phyloP scores from a whole-genome alignment of 2,888 invertebrate genomes.

The Cheilosia scutellata region DNA sequence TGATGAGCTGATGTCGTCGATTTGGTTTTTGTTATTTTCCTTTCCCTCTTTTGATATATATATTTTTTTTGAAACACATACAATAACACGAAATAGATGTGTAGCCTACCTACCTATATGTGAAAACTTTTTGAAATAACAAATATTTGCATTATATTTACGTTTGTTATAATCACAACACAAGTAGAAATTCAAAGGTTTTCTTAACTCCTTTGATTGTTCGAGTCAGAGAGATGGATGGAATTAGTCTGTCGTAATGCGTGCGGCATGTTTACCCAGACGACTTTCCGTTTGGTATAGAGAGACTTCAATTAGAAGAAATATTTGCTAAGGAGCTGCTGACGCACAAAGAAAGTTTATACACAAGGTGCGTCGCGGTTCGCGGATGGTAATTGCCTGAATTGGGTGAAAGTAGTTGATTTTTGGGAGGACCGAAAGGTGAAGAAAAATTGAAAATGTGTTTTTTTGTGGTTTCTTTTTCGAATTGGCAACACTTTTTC shows the following conservation, averaged over 20 bases:
- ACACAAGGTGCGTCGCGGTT: no score
- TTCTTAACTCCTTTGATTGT: slow-evolving; percentile 25
- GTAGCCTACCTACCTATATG: not conserved
- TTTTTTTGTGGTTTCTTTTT: no score
- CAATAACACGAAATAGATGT: not conserved
- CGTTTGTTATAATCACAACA: slow-evolving; percentile 28
- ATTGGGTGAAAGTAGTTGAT: no score
- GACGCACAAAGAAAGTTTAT: not conserved
- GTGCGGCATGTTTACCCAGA: not conserved
- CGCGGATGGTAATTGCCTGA: no score
- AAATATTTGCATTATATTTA: slow-evolving; percentile 41
- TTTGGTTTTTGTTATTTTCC: slow-evolving; percentile 42
- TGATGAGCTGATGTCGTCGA: slow-evolving; percentile 23
- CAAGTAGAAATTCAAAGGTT: slow-evolving; percentile 22
- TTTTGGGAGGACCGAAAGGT: no score
- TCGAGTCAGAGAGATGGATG: not conserved
- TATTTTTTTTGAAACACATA: slow-evolving; percentile 16
- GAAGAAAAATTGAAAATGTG: no score
- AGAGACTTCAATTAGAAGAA: not conserved
- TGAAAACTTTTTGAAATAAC: slow-evolving; percentile 25
- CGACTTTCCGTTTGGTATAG: not conserved
- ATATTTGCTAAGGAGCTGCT: not conserved
- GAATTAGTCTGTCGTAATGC: not conserved
- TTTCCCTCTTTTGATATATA: slow-evolving; percentile 47
- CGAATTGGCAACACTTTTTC: no score